Percentiles rank a stretch among this genome's conserved stretches.
Conservation (phyloP, 2,888 invertebrate genomes). For the Parnassius mnemosyne region DNA sequence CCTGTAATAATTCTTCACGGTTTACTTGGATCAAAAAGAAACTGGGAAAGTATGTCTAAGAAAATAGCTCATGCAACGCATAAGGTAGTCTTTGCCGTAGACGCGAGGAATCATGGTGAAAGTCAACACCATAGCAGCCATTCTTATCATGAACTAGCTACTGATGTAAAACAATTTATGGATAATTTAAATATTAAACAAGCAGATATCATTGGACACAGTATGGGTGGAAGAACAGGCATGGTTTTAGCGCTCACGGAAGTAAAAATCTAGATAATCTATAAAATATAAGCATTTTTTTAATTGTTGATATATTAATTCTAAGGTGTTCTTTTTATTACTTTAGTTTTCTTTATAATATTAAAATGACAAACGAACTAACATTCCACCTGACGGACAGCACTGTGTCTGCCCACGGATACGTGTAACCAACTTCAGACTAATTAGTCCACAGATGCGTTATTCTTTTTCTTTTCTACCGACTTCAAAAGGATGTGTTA, state of each 20-base stretch:
- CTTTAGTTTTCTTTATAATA: too few species aligned
- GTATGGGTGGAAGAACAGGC: constrained; percentile 94
- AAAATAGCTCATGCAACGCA: constrained; percentile 80
- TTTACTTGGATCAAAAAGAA: constrained; percentile 91
- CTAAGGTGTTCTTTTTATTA: too few species aligned
- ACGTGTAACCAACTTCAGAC: too few species aligned
- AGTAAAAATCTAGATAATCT: constrained; percentile 35
- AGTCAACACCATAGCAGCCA: constrained; percentile 88
- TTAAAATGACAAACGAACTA: too few species aligned
- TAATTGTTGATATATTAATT: too few species aligned
- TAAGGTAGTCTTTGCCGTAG: constrained; percentile 87
- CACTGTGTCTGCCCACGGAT: too few species aligned
- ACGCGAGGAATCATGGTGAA: constrained; percentile 95
- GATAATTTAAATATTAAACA: constrained; percentile 77
- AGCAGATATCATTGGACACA: constrained; percentile 89
- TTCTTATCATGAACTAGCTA: constrained; percentile 85
- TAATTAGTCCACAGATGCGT: too few species aligned
- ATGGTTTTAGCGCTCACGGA: constrained; percentile 87
- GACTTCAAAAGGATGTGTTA: too few species aligned
- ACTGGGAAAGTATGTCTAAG: constrained; percentile 91
- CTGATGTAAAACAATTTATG: constrained; percentile 84
- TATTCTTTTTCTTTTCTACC: too few species aligned
- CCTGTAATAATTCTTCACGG: constrained; percentile 91
- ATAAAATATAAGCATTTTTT: too few species aligned
- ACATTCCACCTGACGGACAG: too few species aligned